Evolutionary conservation across 2,113 vertebrate genomes (phyloP), one percentile per base, ranked within the genome.

Genomic region (Phycodurus eques): DNA sequence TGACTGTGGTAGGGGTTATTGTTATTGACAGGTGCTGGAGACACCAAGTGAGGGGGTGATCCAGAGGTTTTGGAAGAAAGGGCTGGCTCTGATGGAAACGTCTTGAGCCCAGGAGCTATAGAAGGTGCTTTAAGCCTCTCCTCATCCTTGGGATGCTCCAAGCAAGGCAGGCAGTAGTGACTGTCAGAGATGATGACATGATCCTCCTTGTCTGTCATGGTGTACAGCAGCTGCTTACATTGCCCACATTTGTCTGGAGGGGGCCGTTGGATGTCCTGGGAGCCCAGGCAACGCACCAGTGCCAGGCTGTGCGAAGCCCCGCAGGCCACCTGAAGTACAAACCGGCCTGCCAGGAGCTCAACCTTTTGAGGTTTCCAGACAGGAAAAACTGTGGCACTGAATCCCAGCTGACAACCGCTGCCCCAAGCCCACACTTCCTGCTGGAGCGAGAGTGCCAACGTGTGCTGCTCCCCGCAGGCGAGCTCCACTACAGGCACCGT

Each of bases 181-280:
- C 92, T 94, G 75, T 99, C 98, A 1, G 97, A 99, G 91, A 99
- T 99, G 80, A 99, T 98, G 67, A 99, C 98, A 1, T 99, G 98
- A 85, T 99, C 98, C 83, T 99, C 98, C 83, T 97, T 98, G 89
- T 99, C 98, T 0, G 90, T 99, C 98, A 99, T 99, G 7, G 96
- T 99, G 86, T 96, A 98, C 12, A 99, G 91, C 67, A 96, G 94
- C 80, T 98, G 96, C 80, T 97, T 93, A 84, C 98, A 99, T 71
- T 96, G 96, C 67, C 93, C 92, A 81, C 98, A 99, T 66, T 96
- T 95, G 84, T 99, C 97, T 13, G 94, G 93, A 0, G 93, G 91
- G 14, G 94, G 91, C 8, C 93, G 92, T 54, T 93, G 95, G 69
- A 90, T 51, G 20, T 96, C 94, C 75, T 93, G 93, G 0, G 93